Evolutionary conservation across 2,888 invertebrate genomes (phyloP).

Genomic region (Hydrotaea diabolus): DNA sequence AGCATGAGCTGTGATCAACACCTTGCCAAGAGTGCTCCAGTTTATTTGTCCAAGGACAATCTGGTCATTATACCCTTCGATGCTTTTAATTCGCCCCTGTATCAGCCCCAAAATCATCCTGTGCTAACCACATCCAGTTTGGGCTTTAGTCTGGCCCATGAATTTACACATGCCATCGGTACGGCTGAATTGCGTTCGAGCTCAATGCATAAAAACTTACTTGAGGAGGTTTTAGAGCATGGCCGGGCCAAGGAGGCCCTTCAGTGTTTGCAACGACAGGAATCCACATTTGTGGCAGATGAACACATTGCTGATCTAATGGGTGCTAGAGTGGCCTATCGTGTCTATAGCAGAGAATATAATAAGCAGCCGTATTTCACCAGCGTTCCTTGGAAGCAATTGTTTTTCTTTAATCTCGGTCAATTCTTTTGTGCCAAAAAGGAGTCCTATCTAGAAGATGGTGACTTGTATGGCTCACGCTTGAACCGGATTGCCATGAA

Average conservation of each 20-base stretch:
- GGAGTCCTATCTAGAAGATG: too few relatives aligned
- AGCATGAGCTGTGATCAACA: neutral
- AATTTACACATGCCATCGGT: conserved; percentile 73
- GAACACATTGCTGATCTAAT: conserved; percentile 74
- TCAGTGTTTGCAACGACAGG: conserved; percentile 67
- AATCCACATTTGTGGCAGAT: conserved; percentile 66
- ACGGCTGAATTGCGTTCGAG: too few relatives aligned
- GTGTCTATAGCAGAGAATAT: conserved; percentile 53
- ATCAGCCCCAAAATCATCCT: conserved; percentile 73
- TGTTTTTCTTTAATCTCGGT: conserved; percentile 76
- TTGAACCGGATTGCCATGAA: conserved; percentile 74
- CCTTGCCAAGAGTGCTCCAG: neutral
- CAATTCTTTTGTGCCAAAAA: conserved; percentile 74
- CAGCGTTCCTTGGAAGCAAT: conserved; percentile 63
- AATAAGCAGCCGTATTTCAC: neutral
- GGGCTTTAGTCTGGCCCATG: conserved; percentile 75
- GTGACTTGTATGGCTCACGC: conserved; percentile 72
- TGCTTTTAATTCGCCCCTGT: conserved; percentile 74
- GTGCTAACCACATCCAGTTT: conserved; percentile 74
- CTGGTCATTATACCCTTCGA: conserved; percentile 70
- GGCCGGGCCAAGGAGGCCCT: conserved; percentile 51
- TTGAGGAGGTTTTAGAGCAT: conserved; percentile 69
- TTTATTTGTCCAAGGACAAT: neutral
- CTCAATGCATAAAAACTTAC: conserved; percentile 62
- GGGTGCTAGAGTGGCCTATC: conserved; percentile 73